A percentile compares a stretch with the other conserved stretches of the same genome.
Conservation (phyloP, 2,797 vertebrate genomes). For the Gallinago nigripennis region DNA sequence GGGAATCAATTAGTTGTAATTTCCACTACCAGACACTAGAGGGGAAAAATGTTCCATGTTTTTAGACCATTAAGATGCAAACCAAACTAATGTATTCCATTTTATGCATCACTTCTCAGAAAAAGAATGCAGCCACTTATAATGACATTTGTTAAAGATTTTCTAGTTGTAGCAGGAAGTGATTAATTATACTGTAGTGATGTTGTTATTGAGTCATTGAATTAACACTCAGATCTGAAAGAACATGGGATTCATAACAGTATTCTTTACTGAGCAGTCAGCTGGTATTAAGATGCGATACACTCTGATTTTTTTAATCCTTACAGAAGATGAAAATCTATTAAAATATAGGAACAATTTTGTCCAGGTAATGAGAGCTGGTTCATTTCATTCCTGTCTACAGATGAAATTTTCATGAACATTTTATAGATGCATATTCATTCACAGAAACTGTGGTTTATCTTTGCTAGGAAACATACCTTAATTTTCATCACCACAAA, state of each 20-base stretch:
- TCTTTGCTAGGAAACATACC: not conserved
- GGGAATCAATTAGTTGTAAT: constrained; percentile 1
- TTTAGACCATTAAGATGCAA: constrained; percentile 21
- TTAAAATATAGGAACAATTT: not conserved
- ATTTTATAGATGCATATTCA: not conserved
- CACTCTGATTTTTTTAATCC: not conserved
- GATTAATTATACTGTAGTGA: not conserved
- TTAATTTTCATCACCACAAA: not conserved
- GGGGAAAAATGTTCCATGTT: constrained; percentile 51
- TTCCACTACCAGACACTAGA: constrained; percentile 50
- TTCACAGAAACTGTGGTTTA: not conserved
- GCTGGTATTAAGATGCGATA: not conserved
- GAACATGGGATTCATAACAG: not conserved
- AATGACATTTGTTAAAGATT: not conserved
- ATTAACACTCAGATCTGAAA: not conserved
- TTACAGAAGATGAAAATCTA: not conserved
- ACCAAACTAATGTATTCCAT: not conserved
- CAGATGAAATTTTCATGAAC: not conserved
- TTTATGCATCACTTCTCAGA: not conserved
- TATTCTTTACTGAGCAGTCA: not conserved
- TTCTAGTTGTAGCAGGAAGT: not conserved
- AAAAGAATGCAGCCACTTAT: not conserved
- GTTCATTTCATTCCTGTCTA: not conserved
- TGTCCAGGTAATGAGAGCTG: not conserved
- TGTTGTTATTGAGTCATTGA: constrained; percentile 1